Conservation (phyloP, 37 sponge, comb jelly and placozoan genomes). For the Hexactinellida sp. region DNA sequence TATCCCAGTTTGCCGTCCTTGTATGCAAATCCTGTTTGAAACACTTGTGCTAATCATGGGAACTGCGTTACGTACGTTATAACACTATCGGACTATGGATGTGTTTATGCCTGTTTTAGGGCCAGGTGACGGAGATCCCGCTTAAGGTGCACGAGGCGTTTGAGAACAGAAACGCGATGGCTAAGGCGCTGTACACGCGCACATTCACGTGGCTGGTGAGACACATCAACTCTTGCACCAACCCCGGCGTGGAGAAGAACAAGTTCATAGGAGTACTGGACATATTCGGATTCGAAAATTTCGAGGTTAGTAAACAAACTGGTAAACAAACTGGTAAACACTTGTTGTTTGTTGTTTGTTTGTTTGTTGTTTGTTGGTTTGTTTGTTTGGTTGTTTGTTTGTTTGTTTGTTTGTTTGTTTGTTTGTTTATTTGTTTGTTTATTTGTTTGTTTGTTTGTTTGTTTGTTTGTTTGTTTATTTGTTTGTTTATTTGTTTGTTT, state of each 20-base stretch:
- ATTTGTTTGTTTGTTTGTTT: constrained; percentile 1
- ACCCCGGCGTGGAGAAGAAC: constrained; percentile 50
- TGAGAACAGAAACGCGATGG: constrained; percentile 85
- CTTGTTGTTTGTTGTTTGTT: too few relatives aligned
- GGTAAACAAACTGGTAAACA: neutral
- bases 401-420: too few relatives aligned
- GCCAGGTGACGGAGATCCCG: constrained; percentile 41
- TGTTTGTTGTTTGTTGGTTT: too few relatives aligned
- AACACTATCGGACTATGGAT: too few relatives aligned
- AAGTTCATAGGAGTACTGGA: constrained; percentile 88
- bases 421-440: too few relatives aligned
- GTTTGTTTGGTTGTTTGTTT: too few relatives aligned
- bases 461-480: neutral
- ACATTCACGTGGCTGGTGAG: constrained; percentile 81
- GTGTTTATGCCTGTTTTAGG: too few relatives aligned
- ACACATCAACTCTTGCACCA: constrained; percentile 81
- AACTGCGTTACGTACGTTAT: too few relatives aligned
- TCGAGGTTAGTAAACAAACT: constrained; percentile 26
- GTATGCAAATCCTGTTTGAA: too few relatives aligned
- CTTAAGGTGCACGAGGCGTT: constrained; percentile 70
- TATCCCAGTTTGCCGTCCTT: too few relatives aligned
- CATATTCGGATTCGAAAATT: constrained; percentile 91
- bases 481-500: neutral
- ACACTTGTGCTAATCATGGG: too few relatives aligned
- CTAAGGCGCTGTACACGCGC: constrained; percentile 83